Evolutionary conservation across 1,140 invertebrate genomes (phyloP).

Genomic region (Zeugodacus cucurbitae): DNA sequence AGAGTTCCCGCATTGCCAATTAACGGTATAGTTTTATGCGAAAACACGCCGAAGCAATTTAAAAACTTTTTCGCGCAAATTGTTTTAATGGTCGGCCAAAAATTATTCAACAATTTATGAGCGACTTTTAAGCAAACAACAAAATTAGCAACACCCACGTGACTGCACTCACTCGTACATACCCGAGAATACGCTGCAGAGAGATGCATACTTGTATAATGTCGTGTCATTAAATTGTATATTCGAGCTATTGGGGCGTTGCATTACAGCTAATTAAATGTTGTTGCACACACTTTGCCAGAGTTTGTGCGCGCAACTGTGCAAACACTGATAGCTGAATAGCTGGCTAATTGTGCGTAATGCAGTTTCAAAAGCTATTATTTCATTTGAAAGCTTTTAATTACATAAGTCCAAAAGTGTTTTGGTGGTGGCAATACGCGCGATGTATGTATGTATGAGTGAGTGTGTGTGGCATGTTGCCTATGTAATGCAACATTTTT

Average conservation of each 20-base stretch:
- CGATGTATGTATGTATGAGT: not conserved
- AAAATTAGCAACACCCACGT: not conserved
- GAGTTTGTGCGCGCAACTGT: not conserved
- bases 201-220: not conserved
- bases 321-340: slow-evolving; percentile 19
- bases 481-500: not conserved
- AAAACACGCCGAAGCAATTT: not conserved
- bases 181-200: not conserved
- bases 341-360: slow-evolving; percentile 20
- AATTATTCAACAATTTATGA: not conserved
- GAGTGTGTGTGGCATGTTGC: not conserved
- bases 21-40: not conserved
- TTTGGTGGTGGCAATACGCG: not conserved
- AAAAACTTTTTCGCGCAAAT: not conserved
- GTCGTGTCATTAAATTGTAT: not conserved
- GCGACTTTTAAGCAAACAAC: not conserved
- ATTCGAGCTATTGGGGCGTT: not conserved
- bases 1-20: too few relatives aligned
- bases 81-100: not conserved
- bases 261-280: slow-evolving; percentile 33
- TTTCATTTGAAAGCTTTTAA: slow-evolving; percentile 14
- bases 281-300: not conserved
- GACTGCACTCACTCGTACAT: not conserved
- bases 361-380: slow-evolving; percentile 16
- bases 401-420: slow-evolving; percentile 1